Percentiles rank a stretch among this genome's conserved stretches.
phyloP scores from a whole-genome alignment of 2,797 vertebrate species.

The Aplochiton taeniatus region DNA sequence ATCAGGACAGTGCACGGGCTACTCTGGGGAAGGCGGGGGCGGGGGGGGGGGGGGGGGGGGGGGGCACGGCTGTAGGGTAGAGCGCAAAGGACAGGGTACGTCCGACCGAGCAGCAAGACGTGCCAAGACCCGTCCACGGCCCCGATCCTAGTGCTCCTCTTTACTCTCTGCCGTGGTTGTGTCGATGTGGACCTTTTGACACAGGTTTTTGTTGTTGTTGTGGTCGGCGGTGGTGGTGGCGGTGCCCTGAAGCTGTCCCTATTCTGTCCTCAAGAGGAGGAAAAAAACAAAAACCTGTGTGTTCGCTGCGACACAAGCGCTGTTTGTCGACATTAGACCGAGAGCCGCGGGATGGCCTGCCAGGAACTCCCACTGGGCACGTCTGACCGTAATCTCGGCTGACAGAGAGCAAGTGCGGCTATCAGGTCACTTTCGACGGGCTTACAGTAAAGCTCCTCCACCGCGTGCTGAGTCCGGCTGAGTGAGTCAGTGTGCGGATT shows the following conservation, averaged over 20 bases:
- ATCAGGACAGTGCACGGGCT: slow-evolving; percentile 66
- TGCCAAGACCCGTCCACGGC: slow-evolving; percentile 40
- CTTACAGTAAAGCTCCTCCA: slow-evolving; percentile 63
- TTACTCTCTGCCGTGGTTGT: slow-evolving; percentile 57
- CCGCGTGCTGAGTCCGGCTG: slow-evolving; percentile 20
- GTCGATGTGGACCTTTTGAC: slow-evolving; percentile 61
- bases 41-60: slow-evolving; percentile 38
- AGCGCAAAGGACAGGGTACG: slow-evolving; percentile 55
- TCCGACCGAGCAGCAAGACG: slow-evolving; percentile 60
- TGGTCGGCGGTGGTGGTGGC: no score
- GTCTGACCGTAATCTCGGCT: slow-evolving; percentile 76
- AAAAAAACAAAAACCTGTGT: slow-evolving; percentile 58
- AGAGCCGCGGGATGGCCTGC: slow-evolving; percentile 66
- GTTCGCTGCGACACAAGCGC: slow-evolving; percentile 58
- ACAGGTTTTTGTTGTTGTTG: slow-evolving; percentile 47
- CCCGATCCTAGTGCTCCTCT: slow-evolving; percentile 52
- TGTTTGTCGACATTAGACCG: slow-evolving; percentile 67
- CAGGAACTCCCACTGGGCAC: slow-evolving; percentile 65
- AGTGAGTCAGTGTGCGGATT: not conserved
- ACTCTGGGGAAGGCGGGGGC: not conserved
- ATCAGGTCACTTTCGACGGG: slow-evolving; percentile 75
- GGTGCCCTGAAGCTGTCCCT: slow-evolving; percentile 67
- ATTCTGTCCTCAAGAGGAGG: slow-evolving; percentile 54
- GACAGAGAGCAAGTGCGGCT: slow-evolving; percentile 77
- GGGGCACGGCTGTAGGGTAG: slow-evolving; percentile 53